Evolutionary conservation across 2,113 vertebrate genomes (phyloP).

Genomic region (Eulemur macaco): DNA sequence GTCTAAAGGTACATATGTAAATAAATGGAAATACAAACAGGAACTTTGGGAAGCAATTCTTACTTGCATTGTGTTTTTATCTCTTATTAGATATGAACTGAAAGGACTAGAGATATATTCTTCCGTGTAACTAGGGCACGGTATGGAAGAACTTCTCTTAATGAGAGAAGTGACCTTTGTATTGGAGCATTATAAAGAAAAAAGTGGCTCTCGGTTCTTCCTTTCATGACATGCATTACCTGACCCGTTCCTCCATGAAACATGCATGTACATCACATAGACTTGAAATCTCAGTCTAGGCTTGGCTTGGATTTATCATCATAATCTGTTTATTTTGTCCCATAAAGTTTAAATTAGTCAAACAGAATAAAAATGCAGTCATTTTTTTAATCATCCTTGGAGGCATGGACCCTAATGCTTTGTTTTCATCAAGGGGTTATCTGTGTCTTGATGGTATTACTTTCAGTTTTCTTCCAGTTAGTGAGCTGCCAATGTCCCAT

Average conservation of each 20-base stretch:
- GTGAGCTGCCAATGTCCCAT: neutral
- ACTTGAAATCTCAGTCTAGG: neutral
- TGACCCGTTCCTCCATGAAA: neutral
- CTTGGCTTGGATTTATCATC: neutral
- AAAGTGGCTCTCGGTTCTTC: neutral
- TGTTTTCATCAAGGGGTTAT: neutral
- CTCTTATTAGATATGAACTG: neutral
- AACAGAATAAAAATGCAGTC: neutral
- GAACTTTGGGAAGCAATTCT: neutral
- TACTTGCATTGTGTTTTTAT: neutral
- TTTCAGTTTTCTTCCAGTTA: neutral
- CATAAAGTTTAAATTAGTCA: neutral
- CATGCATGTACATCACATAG: neutral
- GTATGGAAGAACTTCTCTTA: neutral
- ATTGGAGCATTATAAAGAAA: neutral
- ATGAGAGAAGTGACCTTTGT: conserved; percentile 10
- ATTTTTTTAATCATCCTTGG: neutral
- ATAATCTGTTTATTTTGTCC: neutral
- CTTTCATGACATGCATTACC: neutral
- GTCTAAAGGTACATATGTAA: neutral
- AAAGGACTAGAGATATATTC: neutral
- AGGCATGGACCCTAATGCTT: neutral
- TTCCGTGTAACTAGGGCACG: neutral
- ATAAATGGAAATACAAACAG: neutral
- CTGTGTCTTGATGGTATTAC: neutral